Evolutionary conservation across 2,113 vertebrate species (phyloP).

Genomic region (Columba livia): DNA sequence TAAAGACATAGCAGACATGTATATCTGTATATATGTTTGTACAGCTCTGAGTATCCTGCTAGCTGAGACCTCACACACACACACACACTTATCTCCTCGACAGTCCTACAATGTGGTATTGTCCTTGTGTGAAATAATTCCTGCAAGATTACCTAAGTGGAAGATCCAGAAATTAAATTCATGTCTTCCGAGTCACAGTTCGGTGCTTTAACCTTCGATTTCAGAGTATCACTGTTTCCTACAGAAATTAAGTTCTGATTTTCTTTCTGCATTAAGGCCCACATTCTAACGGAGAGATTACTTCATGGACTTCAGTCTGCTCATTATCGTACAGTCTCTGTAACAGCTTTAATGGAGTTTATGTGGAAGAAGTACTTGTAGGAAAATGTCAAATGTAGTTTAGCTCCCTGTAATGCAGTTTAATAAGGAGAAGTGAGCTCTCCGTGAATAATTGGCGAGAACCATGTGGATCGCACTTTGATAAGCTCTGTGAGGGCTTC

Average conservation of each 20-base stretch:
- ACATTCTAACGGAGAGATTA: background rate
- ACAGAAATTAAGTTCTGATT: constrained; percentile 17
- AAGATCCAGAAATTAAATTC: constrained; percentile 2
- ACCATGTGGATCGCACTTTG: background rate
- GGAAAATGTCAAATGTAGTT: constrained; percentile 10
- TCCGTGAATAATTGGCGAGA: background rate
- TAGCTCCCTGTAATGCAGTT: constrained; percentile 1
- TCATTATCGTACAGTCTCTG: background rate
- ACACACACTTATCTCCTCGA: background rate
- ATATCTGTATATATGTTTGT: background rate
- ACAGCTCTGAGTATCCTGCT: background rate
- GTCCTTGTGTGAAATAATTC: background rate
- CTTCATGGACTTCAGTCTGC: background rate
- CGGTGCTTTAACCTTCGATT: background rate
- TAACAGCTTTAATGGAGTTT: background rate
- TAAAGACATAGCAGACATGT: background rate
- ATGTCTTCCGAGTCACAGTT: background rate
- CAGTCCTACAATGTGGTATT: rapidly evolving
- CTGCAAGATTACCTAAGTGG: background rate
- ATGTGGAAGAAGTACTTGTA: background rate
- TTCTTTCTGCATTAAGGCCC: background rate
- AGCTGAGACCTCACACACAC: rapidly evolving
- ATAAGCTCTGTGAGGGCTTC: background rate
- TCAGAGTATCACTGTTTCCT: background rate
- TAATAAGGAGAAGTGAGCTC: background rate